phyloP scores from a whole-genome alignment of 2,113 vertebrate species.

The Caretta caretta region DNA sequence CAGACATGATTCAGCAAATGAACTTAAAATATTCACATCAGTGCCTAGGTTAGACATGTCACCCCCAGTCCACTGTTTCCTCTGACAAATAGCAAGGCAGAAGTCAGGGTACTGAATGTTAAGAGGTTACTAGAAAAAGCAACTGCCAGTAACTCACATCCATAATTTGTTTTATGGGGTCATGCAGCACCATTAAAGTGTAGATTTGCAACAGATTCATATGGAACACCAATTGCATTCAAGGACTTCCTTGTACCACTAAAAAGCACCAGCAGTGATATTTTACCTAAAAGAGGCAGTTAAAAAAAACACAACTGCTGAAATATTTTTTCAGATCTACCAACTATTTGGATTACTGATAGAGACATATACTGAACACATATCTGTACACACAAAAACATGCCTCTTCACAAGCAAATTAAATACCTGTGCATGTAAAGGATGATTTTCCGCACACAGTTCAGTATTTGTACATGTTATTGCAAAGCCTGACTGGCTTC shows the following conservation, averaged over 20 bases:
- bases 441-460: not conserved
- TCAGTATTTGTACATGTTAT: not conserved
- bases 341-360: not conserved
- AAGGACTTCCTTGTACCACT: not conserved
- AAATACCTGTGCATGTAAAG: not conserved
- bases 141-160: not conserved
- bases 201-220: not conserved
- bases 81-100: not conserved
- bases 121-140: not conserved
- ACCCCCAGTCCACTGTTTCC: not conserved
- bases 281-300: not conserved
- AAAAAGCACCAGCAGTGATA: not conserved
- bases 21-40: not conserved
- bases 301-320: not conserved
- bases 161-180: not conserved
- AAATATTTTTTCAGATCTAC: not conserved
- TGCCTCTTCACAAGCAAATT: not conserved
- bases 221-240: not conserved
- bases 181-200: not conserved
- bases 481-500: not conserved
- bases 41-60: not conserved
- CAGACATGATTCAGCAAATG: not conserved
- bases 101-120: not conserved
- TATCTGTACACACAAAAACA: not conserved
- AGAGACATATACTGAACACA: not conserved